A percentile compares a stretch with the other conserved stretches of the same genome.
phyloP scores from a whole-genome alignment of 2,797 vertebrate species.

The Poecile montanus region DNA sequence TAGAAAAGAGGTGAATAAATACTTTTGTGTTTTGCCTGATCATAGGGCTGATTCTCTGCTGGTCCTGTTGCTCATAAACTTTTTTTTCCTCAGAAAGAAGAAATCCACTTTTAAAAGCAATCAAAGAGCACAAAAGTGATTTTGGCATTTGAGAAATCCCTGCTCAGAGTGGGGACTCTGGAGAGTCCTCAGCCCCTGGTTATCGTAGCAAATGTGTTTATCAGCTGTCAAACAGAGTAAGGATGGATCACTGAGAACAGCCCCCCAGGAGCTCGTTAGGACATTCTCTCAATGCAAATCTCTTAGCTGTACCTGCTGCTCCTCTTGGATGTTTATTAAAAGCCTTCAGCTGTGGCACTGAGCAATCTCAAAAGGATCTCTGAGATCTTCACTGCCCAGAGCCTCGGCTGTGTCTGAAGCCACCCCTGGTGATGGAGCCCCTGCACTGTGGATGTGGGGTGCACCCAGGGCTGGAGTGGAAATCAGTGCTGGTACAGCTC shows the following conservation, averaged over 20 bases:
- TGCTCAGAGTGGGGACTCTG: neutral
- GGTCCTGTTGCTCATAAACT: neutral
- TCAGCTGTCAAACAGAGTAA: neutral
- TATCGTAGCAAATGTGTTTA: neutral
- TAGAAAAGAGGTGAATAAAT: neutral
- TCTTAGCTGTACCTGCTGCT: neutral
- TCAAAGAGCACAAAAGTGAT: neutral
- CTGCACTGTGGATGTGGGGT: neutral
- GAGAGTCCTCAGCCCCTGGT: neutral
- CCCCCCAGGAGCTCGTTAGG: neutral
- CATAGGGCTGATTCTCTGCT: neutral
- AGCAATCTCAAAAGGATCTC: neutral
- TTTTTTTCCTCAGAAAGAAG: neutral
- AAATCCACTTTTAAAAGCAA: neutral
- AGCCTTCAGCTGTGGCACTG: neutral
- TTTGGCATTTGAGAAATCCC: neutral
- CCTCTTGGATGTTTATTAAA: neutral
- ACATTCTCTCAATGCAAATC: fast-evolving
- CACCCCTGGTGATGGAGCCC: neutral
- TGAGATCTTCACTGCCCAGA: too few relatives aligned
- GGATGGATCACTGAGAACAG: neutral
- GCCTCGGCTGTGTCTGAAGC: neutral
- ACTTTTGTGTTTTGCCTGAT: neutral
- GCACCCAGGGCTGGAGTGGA: neutral
- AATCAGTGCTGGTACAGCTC: too few relatives aligned